Evolutionary conservation across 2,797 vertebrate species (phyloP), one percentile per base, ranked within the genome.

Genomic region (Parambassis ranga): DNA sequence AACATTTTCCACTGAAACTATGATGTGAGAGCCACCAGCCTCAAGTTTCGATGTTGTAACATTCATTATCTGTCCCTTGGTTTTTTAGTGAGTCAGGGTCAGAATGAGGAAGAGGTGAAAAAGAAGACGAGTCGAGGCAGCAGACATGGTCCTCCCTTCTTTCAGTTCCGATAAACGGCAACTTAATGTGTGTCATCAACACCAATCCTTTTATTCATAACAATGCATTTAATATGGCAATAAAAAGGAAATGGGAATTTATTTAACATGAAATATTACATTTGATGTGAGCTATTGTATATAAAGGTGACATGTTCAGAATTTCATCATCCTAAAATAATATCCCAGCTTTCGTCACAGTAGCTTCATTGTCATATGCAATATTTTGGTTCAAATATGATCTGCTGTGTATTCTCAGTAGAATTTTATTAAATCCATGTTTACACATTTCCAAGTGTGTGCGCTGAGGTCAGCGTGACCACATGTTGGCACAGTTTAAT

Each of bases 71-170:
- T 60, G 85, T 77, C 53, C 48, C 52, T 83, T 6, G 1, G 64
- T 73, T 50, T 59, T 19, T 3, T 41, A 68, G 63, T 92, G 90
- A 92, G 77, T 93, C 91, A 91, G 71, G 73, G 58, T 75, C 56
- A 80, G 55, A 92, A 92, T 87, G 89, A 84, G 91, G 92, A 93
- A 93, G 88, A 71, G 79, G 71, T 79, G 76, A 87, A 79, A 82
- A 83, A 75, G 69, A 80, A 79, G 80, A 75, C 4, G 28, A 67
- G 62, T 20, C 42, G 43, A 65, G 42, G 72, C 67, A 33, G 15
- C 59, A 77, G 58, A 79, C 66, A 30, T 6, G 0, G 39, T 60
- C 58, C 61, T 72, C 77, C 50, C 63, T 69, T 47, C 33, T 79
- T 77, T 86, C 55, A 52, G 46, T 90, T 90, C 75, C 68, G 60